Evolutionary conservation across 2,113 vertebrate genomes (phyloP), one percentile per base, ranked within the genome.

Genomic region (Todiramphus saurophagus): DNA sequence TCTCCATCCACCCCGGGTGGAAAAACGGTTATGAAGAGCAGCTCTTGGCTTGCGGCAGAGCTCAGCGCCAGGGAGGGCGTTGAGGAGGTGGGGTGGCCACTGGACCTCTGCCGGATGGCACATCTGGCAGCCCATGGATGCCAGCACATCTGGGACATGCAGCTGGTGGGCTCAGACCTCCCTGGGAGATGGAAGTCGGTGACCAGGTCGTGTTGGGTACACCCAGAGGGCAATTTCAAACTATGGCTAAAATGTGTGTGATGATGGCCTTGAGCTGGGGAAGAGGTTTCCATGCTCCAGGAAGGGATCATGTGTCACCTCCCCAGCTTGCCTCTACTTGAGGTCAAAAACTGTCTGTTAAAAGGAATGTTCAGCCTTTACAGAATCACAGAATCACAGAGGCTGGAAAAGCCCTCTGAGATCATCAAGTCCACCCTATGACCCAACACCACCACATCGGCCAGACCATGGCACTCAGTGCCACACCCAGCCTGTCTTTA

Each of bases 101-200:
- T 7, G 2, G n/a, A 41, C 7, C 30, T 80, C 72, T 30, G 77
- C 35, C 59, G 55, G 39, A 5, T 1, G 9, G 48, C 41, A 70
- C 60, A 20, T 8, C 37, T 55, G 60, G 37, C 43, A 75, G 50
- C 63, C 59, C 63, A 17, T 0, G 24, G 67, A 13, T 46, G 63
- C 6, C 13, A 30, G 5, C 27, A 44, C 13, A 4, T 3, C 41
- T 1, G 3, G 46, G 59, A 78, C 20, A 21, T 0, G 2, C 41
- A 83, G 79, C 4, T 11, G 5, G 43, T 4, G 23, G 18, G 23
- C 30, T 44, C 53, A 33, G 69, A 84, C 12, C 33, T 53, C 19
- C 25, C 23, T 50, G 51, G 11, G 11, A 79, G 67, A 25, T 1
- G 7, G 35, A 80, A 77, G 68, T 74, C 59, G 39, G 77, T 1